These are phyloP conservation scores for Monoplex corrugatus DNA, from an alignment of 2,888 invertebrate genomes.

Conservation along the genomic window DNA sequence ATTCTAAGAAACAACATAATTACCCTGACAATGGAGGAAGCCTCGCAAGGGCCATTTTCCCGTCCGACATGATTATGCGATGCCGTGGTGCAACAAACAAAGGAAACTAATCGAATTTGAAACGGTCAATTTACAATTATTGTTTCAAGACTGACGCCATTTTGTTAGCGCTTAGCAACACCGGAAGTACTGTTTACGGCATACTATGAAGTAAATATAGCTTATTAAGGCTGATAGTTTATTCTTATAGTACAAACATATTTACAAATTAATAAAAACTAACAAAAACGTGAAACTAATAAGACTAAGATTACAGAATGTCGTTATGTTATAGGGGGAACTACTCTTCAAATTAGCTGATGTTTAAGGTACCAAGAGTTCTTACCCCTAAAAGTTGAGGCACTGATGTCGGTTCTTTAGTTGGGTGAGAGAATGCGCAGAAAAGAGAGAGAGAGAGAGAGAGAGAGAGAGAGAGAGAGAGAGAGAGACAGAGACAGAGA, in stretches of 20 bases:
- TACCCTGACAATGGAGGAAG: slow-evolving; percentile 75
- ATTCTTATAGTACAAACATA: not conserved
- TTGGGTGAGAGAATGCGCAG: too few relatives aligned
- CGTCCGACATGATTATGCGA: slow-evolving; percentile 61
- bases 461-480: too few relatives aligned
- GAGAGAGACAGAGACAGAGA: too few relatives aligned
- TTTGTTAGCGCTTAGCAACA: slow-evolving; percentile 34
- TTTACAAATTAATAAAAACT: not conserved
- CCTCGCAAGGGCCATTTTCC: slow-evolving; percentile 67
- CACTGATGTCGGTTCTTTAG: too few relatives aligned
- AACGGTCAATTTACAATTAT: slow-evolving; percentile 48
- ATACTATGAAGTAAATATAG: not conserved
- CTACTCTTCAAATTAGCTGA: too few relatives aligned
- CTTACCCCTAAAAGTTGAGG: too few relatives aligned
- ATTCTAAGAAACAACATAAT: slow-evolving; percentile 3
- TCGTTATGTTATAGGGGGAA: too few relatives aligned
- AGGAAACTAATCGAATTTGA: not conserved
- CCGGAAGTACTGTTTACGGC: not conserved
- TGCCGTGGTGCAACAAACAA: not conserved
- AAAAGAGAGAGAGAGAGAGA: too few relatives aligned
- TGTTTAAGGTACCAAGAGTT: too few relatives aligned
- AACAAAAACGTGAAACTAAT: too few relatives aligned
- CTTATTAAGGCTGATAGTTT: too few relatives aligned
- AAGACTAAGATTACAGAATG: too few relatives aligned
- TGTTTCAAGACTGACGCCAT: slow-evolving; percentile 31